Percentiles rank a stretch among this genome's conserved stretches.
phyloP scores from a whole-genome alignment of 2,113 vertebrate genomes.

The Hemicordylus capensis region DNA sequence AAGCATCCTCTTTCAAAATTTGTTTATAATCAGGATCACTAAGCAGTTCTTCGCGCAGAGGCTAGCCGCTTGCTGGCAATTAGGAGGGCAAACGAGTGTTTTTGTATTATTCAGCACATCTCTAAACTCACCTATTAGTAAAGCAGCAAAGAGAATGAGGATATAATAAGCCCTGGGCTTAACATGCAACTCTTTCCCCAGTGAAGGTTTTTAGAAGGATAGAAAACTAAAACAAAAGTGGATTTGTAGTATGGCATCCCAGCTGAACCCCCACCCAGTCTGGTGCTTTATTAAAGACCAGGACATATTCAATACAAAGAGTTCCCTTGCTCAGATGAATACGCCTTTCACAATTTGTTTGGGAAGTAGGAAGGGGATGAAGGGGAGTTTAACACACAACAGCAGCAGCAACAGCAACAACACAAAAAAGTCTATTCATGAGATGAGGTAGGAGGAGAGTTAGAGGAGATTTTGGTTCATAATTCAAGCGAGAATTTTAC shows the following conservation, averaged over 20 bases:
- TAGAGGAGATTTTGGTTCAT: slow-evolving; percentile 12
- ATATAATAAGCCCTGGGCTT: neutral
- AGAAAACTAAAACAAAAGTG: slow-evolving; percentile 38
- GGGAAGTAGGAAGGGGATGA: slow-evolving; percentile 15
- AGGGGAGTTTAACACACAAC: slow-evolving; percentile 4
- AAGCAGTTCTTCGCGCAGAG: slow-evolving; percentile 11
- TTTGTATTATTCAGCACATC: neutral
- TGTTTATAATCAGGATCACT: neutral
- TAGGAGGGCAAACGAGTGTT: neutral
- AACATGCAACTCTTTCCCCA: slow-evolving; percentile 10
- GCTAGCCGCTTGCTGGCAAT: slow-evolving; percentile 15
- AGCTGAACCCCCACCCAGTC: slow-evolving; percentile 10
- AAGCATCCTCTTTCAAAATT: neutral
- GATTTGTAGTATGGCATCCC: neutral
- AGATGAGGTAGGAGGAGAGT: neutral
- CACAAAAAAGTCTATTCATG: neutral
- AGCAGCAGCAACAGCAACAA: slow-evolving; percentile 28
- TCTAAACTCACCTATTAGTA: slow-evolving; percentile 22
- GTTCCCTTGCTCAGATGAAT: slow-evolving; percentile 27
- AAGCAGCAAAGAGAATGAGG: slow-evolving; percentile 29
- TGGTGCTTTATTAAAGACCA: slow-evolving; percentile 11
- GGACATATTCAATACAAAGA: neutral
- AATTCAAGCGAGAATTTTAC: slow-evolving; percentile 23
- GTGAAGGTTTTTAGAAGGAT: neutral
- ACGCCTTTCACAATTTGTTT: slow-evolving; percentile 24